Base-by-base conservation (phyloP, 2,888 invertebrate species). In the Mactromeris polynyma region DNA sequence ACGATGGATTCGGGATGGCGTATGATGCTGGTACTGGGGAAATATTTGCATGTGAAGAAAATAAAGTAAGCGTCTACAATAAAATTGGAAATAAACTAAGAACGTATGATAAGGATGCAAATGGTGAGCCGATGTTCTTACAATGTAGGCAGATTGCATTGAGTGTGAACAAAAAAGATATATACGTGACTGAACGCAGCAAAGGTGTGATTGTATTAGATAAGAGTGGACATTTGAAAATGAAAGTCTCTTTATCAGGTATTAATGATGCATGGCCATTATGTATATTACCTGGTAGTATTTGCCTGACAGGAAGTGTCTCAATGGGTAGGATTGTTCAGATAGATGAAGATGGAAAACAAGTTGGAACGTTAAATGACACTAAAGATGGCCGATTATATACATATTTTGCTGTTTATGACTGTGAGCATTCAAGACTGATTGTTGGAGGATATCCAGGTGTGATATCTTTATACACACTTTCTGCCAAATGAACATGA, bases 371-470 rank as follows among this genome's bases (percentile, higher is more conserved):
- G 36, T n/a, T 82, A 9, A 69, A 69, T n/a, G 82, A 31, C 2
- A 17, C 64, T 6, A n/a, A 64, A 2, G 40, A 82, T 38, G 82
- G 64, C 14, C 36, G 38, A 6, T 40, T 7, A 40, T n/a, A 26
- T n/a, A 64, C 82, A 14, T 26, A 40, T 17, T 64, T 38, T 26
- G 69, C 69, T 38, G 64, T 69, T 19, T 82, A 82, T 42, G 82
- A 82, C 19, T n/a, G 40, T 26, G 82, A 64, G 40, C 36, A 82
- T 11, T 64, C 82, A 11, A 38, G 82, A 82, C 40, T 82, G 14
- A 64, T 82, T 38, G 82, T 82, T 38, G 82, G 82, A 42, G 64
- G 82, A 40, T 64, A 69, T n/a, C 69, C 64, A 69, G 36, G 58
- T 17, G 64, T 40, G 42, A 64, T 82, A 4, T 82, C 42, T 14